Evolutionary conservation across 1,140 invertebrate species (phyloP), one percentile per base, ranked within the genome.

Genomic region (Lepidostoma basale): DNA sequence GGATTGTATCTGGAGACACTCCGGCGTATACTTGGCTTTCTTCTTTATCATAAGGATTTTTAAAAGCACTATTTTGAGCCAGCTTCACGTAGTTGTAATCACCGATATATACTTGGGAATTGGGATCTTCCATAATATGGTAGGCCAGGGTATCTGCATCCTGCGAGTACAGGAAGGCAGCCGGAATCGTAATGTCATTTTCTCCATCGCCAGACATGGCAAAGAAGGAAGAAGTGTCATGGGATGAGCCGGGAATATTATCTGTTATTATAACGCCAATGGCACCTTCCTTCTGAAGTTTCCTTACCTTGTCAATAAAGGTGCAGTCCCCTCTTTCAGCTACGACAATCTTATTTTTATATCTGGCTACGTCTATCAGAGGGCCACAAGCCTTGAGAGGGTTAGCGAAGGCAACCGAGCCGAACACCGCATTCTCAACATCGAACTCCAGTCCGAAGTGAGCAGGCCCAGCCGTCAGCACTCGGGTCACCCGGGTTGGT

Each of bases 181-280:
- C 85, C 0, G 96, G 95, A 76, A 98, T 98, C 49, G 81, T 87
- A 0, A 98, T 89, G 77, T 98, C 93, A 75, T 93, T 88, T 6
- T 84, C 88, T 0, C 94, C 95, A 82, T 97, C 95, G 1, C 95
- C 95, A 8, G 94, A 97, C 96, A 99, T 98, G 1, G 94, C 93
- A 83, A 98, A 98, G 82, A 97, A 87, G 0, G 92, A 88, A 1
- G 91, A 90, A 18, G 83, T 88, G 18, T 88, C 83, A 14, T 89
- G 86, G 45, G 88, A 90, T 16, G 91, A 90, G 20, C 88, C 90
- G 14, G 86, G 81, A 28, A 88, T 86, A 79, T 97, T 96, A 80
- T 98, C 96, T 67, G 97, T 82, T 5, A 97, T 90, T 74, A 99
- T 94, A 23, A 92, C 91, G 16, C 90, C 94, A 28, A 90, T 81